Base-by-base conservation (phyloP, 2,797 vertebrate genomes). In the Enteromius argenteus region DNA sequence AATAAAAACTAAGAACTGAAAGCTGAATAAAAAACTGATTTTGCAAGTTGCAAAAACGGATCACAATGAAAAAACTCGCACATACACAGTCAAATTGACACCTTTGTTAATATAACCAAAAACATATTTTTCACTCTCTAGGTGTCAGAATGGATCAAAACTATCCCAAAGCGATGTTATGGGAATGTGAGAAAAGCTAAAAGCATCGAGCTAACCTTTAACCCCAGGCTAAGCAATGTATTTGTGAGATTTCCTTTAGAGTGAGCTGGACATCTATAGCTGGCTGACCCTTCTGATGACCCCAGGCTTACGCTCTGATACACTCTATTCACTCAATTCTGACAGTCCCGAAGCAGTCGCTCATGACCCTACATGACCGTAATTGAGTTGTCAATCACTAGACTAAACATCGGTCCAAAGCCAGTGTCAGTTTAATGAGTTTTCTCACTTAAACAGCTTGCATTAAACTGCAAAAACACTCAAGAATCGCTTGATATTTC, bases 381-480 rank as follows among this genome's bases (percentile, higher is more conserved):
- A 85, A 81, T 83, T 21, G 68, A 67, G 60, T n/a, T 85, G 85
- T 80, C 79, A 87, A 67, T 88, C 87, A 88, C 69, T 79, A 42
- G 32, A 35, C 49, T 14, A 58, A 74, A 62, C 4, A 39, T 60
- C 7, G 8, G 39, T 53, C 83, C 72, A 85, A 86, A 81, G 80
- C 67, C 73, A 85, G 75, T 66, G 86, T 84, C 80, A 77, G 17
- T 56, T 81, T 39, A 76, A 42, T n/a, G 13, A 42, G 35, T 39
- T 75, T 5, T 74, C 51, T 11, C 53, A 42, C n/a, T 76, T n/a
- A 42, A 42, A 76, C 13, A 23, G 19, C 49, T n/a, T 49, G 17
- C 27, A 6, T 32, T 17, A 79, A 46, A 32, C 27, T 27, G 58
- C 39, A 78, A 42, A 79, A 66, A 37, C 23, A n/a, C 35, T 42